Percentiles rank a stretch among this genome's conserved stretches.
Conservation (phyloP, 2,888 invertebrate genomes). For the Alviniconcha strummeri region DNA sequence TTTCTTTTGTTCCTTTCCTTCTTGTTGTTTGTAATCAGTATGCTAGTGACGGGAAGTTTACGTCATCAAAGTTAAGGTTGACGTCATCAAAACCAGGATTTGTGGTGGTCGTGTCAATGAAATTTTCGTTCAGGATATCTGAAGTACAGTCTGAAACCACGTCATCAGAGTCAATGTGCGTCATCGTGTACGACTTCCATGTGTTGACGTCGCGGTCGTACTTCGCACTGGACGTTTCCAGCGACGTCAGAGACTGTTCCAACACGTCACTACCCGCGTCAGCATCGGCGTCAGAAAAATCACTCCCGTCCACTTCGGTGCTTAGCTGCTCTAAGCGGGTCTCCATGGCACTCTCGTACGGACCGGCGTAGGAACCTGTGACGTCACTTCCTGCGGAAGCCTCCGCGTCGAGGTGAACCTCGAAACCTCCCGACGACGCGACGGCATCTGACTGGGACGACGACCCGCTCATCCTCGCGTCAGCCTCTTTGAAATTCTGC, state of each 20-base stretch:
- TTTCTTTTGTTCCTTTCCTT: too few relatives aligned
- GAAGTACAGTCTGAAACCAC: slow-evolving; percentile 40
- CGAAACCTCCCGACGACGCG: slow-evolving; percentile 12
- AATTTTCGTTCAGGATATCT: slow-evolving; percentile 44
- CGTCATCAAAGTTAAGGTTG: slow-evolving; percentile 22
- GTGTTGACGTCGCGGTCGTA: slow-evolving; percentile 42
- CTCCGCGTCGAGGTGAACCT: neutral
- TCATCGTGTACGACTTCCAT: slow-evolving; percentile 41
- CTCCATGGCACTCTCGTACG: slow-evolving; percentile 42
- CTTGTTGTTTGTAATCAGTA: neutral
- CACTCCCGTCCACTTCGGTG: slow-evolving; percentile 33
- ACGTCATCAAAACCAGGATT: slow-evolving; percentile 38
- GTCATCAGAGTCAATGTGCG: slow-evolving; percentile 42
- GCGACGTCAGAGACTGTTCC: slow-evolving; percentile 28
- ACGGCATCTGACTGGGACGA: neutral
- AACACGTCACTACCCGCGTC: slow-evolving; percentile 31
- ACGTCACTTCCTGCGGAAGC: slow-evolving; percentile 3
- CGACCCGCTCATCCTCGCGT: neutral
- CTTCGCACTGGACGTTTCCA: slow-evolving; percentile 29
- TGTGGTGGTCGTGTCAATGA: slow-evolving; percentile 31
- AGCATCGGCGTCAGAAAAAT: slow-evolving; percentile 38
- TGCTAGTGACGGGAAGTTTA: slow-evolving; percentile 1
- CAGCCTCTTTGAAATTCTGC: neutral
- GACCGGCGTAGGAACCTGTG: slow-evolving; percentile 28
- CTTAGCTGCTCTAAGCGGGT: slow-evolving; percentile 37